These are phyloP conservation scores for Zygothrica quintamaculata DNA, from an alignment of 2,888 invertebrate species.

Conservation along the genomic window DNA sequence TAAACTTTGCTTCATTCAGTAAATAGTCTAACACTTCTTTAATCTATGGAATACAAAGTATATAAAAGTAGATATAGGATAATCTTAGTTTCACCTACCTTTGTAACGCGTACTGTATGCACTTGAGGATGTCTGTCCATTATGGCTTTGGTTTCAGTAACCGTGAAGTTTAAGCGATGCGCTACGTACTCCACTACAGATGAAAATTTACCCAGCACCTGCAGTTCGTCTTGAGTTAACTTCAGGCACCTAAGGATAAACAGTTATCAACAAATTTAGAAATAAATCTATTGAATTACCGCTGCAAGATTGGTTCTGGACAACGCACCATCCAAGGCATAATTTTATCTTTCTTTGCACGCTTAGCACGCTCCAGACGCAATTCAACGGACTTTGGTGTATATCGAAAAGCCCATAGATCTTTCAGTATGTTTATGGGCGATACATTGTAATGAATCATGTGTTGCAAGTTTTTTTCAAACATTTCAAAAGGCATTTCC, in stretches of 20 bases:
- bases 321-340: conserved; percentile 89
- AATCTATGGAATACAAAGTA: conserved; percentile 82
- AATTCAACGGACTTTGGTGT: conserved; percentile 85
- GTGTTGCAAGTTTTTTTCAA: conserved; percentile 85
- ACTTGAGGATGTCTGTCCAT: conserved; percentile 86
- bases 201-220: conserved; percentile 85
- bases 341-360: conserved; percentile 85
- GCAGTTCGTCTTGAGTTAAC: conserved; percentile 82
- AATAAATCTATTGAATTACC: conserved; percentile 81
- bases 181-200: conserved; percentile 86
- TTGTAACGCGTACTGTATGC: conserved; percentile 86
- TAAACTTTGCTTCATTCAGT: conserved; percentile 85
- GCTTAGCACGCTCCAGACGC: conserved; percentile 85
- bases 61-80: background rate
- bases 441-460: conserved; percentile 86
- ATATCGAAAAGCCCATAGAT: conserved; percentile 88
- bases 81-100: conserved; percentile 84
- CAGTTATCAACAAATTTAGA: background rate
- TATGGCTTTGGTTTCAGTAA: conserved; percentile 85
- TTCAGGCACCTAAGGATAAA: conserved; percentile 80
- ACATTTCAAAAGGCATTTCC: conserved; percentile 86
- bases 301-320: conserved; percentile 86
- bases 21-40: conserved; percentile 87
- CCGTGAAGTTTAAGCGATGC: conserved; percentile 85
- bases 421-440: conserved; percentile 86